phyloP scores from a whole-genome alignment of 2,113 vertebrate genomes.

The Aepyceros melampus region DNA sequence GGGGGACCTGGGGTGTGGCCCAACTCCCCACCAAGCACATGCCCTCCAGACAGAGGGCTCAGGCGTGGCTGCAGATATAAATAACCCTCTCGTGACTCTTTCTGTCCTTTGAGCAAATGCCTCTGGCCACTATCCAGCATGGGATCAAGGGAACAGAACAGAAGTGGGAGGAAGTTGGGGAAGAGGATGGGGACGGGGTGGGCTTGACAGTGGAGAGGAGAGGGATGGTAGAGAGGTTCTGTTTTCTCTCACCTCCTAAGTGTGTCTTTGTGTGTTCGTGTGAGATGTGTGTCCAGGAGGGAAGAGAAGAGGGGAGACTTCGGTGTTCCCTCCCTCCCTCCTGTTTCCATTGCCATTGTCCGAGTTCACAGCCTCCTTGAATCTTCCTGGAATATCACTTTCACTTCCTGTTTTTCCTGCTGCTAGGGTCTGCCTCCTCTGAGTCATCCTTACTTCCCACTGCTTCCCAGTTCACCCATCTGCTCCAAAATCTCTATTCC shows the following conservation, averaged over 20 bases:
- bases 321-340: too few relatives aligned
- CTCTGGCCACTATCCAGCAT: not conserved
- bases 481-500: not conserved
- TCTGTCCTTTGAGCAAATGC: not conserved
- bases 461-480: not conserved
- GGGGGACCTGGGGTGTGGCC: not conserved
- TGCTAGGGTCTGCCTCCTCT: not conserved
- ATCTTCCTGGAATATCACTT: not conserved
- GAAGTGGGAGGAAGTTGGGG: not conserved
- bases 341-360: not conserved
- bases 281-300: not conserved
- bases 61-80: not conserved
- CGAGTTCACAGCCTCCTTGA: not conserved
- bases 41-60: not conserved
- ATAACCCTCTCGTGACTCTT: not conserved
- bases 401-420: not conserved
- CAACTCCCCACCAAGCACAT: not conserved
- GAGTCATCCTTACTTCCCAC: not conserved
- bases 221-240: not conserved
- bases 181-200: fast-evolving
- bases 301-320: not conserved
- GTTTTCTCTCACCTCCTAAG: not conserved
- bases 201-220: not conserved
- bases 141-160: too few relatives aligned
- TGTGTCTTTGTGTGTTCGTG: not conserved